phyloP scores from a whole-genome alignment of 2,797 vertebrate genomes.

The Pogonophryne albipinna region DNA sequence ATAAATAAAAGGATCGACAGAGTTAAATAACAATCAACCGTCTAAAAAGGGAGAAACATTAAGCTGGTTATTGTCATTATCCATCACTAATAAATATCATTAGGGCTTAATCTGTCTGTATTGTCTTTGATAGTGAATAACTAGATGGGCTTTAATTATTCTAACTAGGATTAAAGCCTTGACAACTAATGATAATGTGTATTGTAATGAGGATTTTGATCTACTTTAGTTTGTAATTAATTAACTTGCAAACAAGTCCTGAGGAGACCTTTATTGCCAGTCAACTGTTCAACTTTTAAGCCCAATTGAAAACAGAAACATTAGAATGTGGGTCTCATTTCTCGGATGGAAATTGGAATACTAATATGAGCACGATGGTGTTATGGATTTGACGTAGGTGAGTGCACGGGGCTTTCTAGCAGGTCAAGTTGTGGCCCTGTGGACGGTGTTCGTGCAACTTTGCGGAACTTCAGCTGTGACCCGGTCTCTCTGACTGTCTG shows the following conservation, averaged over 20 bases:
- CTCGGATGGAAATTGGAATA: no score
- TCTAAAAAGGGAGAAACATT: background rate
- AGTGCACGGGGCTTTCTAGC: background rate
- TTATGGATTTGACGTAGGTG: conserved; percentile 1
- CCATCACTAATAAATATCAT: conserved; percentile 32
- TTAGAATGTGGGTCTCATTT: background rate
- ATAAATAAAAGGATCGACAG: background rate
- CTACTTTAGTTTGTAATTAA: conserved; percentile 38
- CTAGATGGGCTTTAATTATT: conserved; percentile 55
- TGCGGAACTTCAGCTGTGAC: conserved; percentile 60
- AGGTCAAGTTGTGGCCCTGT: conserved; percentile 12
- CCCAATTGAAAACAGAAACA: background rate
- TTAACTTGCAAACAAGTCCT: conserved; percentile 34
- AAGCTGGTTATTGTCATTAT: conserved; percentile 29
- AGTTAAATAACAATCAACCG: background rate
- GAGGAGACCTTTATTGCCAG: background rate
- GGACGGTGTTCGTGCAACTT: background rate
- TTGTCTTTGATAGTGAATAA: conserved; percentile 34
- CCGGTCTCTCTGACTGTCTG: conserved; percentile 87
- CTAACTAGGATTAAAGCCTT: conserved; percentile 39
- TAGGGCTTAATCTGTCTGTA: conserved; percentile 31
- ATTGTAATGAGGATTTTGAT: conserved; percentile 20
- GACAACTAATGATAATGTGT: conserved; percentile 23
- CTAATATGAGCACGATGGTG: background rate
- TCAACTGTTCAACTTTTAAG: background rate